A percentile compares a stretch with the other conserved stretches of the same genome.
phyloP scores from a whole-genome alignment of 2,888 invertebrate genomes.

The Sycophila texana region DNA sequence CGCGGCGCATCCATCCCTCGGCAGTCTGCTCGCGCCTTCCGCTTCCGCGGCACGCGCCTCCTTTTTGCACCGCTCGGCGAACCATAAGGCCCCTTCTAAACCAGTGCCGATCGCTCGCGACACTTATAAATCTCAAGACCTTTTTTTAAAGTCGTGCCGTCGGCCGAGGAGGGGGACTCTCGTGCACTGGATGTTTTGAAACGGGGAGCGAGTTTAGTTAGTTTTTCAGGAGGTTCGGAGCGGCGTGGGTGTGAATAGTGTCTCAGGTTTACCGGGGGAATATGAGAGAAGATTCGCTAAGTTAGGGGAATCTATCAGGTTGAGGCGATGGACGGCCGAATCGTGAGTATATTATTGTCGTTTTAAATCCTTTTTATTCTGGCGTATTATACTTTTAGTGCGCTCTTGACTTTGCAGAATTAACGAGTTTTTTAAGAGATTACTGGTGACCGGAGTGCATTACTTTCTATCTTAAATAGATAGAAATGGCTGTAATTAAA shows the following conservation, averaged over 20 bases:
- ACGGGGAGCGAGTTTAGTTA: neutral
- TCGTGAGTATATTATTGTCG: constrained; percentile 63
- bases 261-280: neutral
- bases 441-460: too few relatives aligned
- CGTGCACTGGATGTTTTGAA: neutral
- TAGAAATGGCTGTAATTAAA: too few relatives aligned
- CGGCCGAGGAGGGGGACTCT: too few relatives aligned
- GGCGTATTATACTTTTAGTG: too few relatives aligned
- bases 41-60: constrained; percentile 55
- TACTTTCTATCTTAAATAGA: too few relatives aligned
- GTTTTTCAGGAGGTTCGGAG: too few relatives aligned
- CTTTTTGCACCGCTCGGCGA: constrained; percentile 8
- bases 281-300: constrained; percentile 28
- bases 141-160: neutral
- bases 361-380: too few relatives aligned
- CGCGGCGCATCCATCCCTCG: constrained; percentile 59
- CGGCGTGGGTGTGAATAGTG: too few relatives aligned
- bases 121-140: neutral
- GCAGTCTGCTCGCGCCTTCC: constrained; percentile 57
- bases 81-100: neutral
- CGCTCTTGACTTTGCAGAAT: too few relatives aligned
- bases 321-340: constrained; percentile 69
- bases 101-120: neutral
- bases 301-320: constrained; percentile 1
- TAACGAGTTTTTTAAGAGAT: too few relatives aligned